Percentiles rank a stretch among this genome's conserved stretches.
phyloP scores from a whole-genome alignment of 2,888 invertebrate genomes.

The Iphiclides podalirius region DNA sequence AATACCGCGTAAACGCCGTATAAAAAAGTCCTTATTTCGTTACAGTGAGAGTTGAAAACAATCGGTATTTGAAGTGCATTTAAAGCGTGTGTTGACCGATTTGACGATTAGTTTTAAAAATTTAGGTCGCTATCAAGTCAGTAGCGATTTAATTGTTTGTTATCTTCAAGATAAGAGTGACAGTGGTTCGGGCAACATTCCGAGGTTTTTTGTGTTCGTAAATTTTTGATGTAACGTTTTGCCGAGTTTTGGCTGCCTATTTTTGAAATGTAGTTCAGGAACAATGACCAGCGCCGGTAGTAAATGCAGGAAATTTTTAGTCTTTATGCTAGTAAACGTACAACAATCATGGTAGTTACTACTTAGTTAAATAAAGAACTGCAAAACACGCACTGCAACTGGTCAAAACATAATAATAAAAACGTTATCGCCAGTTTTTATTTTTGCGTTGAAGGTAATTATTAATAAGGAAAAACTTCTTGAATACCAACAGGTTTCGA shows the following conservation, averaged over 20 bases:
- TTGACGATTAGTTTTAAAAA: background rate
- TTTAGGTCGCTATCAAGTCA: constrained; percentile 37
- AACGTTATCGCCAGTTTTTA: too few relatives aligned
- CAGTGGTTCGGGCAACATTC: constrained; percentile 56
- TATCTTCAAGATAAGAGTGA: constrained; percentile 57
- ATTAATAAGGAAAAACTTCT: background rate
- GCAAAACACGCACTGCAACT: too few relatives aligned
- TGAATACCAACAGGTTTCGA: background rate
- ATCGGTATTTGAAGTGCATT: constrained; percentile 27
- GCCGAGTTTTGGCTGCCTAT: constrained; percentile 1
- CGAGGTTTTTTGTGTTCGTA: constrained; percentile 19
- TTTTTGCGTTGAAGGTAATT: background rate
- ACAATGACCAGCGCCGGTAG: too few relatives aligned
- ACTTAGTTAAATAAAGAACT: too few relatives aligned
- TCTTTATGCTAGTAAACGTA: too few relatives aligned
- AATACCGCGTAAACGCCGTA: constrained; percentile 26
- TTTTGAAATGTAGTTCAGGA: constrained; percentile 2
- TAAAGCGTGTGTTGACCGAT: constrained; percentile 6
- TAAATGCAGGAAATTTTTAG: too few relatives aligned
- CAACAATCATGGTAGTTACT: too few relatives aligned
- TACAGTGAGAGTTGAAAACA: constrained; percentile 31
- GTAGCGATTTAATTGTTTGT: constrained; percentile 34
- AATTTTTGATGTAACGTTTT: constrained; percentile 22
- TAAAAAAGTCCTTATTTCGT: constrained; percentile 25
- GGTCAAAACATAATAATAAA: too few relatives aligned